These are phyloP conservation scores for Scolopax rusticola DNA, from an alignment of 2,797 vertebrate species.

Conservation along the genomic window DNA sequence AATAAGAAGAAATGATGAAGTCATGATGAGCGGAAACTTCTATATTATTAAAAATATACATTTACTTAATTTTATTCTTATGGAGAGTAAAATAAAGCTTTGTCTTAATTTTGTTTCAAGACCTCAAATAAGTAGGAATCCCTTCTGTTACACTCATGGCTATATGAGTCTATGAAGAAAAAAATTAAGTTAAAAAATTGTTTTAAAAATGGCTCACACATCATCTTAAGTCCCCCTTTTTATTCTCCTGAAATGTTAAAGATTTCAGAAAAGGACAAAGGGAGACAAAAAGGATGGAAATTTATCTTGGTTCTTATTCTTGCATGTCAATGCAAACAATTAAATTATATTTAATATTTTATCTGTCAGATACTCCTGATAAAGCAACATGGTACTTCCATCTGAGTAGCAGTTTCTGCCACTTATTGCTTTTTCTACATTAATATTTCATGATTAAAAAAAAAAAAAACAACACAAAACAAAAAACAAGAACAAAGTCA, in stretches of 20 bases:
- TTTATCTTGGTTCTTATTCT: neutral
- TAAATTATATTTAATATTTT: neutral
- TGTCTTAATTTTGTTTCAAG: neutral
- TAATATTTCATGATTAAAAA: neutral
- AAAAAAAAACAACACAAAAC: neutral
- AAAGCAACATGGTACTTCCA: neutral
- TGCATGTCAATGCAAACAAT: neutral
- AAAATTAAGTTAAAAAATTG: neutral
- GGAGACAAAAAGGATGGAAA: neutral
- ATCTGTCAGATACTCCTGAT: neutral
- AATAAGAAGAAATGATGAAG: neutral
- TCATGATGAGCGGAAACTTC: neutral
- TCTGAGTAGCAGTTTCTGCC: neutral
- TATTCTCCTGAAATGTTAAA: neutral
- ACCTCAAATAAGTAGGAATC: neutral
- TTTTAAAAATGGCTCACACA: neutral
- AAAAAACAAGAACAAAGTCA: constrained; percentile 12
- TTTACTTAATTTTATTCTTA: neutral
- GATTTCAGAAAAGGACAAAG: neutral
- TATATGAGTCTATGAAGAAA: neutral
- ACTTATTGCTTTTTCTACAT: neutral
- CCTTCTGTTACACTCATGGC: neutral
- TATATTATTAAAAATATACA: neutral
- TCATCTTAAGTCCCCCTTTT: neutral
- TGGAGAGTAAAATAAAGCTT: neutral